A percentile compares a stretch with the other conserved stretches of the same genome.
phyloP scores from a whole-genome alignment of 2,797 vertebrate species.

The Momotus momota region DNA sequence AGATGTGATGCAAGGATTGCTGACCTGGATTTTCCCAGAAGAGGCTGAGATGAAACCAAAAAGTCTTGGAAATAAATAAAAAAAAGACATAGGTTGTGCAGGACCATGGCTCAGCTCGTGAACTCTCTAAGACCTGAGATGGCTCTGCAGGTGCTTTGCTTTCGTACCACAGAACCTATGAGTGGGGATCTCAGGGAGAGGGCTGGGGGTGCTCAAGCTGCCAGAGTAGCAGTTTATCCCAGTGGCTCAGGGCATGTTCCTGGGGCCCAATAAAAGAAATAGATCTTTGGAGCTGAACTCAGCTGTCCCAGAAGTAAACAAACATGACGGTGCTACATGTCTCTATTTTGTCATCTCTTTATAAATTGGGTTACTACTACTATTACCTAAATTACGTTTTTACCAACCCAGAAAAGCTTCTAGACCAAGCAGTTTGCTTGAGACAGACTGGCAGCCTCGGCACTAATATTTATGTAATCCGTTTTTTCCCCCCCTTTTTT shows the following conservation, averaged over 20 bases:
- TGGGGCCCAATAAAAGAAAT: neutral
- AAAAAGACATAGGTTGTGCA: neutral
- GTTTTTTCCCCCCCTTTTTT: neutral
- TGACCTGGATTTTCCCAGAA: neutral
- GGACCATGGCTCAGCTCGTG: neutral
- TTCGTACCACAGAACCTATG: rapidly evolving
- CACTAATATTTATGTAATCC: neutral
- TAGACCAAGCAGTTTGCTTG: neutral
- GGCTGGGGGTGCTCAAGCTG: neutral
- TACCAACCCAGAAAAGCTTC: neutral
- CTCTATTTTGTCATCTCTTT: neutral
- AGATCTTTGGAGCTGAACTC: neutral
- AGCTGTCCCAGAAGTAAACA: neutral
- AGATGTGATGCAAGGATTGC: neutral
- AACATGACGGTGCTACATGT: neutral
- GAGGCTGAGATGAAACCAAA: neutral
- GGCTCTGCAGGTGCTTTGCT: neutral
- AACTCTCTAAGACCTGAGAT: neutral
- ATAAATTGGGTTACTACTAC: neutral
- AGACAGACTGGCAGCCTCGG: neutral
- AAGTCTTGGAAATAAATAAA: neutral
- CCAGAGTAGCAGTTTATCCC: neutral
- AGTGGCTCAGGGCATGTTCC: neutral
- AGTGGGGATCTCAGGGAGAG: neutral
- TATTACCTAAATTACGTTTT: neutral